Base-by-base conservation (phyloP, 2,113 vertebrate genomes). In the Ochotona curzoniae region DNA sequence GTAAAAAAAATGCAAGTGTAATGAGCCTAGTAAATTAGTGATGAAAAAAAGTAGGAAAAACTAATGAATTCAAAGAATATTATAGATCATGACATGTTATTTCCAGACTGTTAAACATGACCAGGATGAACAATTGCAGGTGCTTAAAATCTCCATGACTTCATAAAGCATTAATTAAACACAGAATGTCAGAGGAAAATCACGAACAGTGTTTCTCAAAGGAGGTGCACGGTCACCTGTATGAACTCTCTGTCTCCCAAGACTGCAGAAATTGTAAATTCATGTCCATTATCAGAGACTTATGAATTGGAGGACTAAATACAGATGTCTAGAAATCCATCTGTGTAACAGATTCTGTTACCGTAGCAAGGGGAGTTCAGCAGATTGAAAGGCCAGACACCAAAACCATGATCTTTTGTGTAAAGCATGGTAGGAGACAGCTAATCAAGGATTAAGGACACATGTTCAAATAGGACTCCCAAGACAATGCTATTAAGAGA, bases 161-260 rank as follows among this genome's bases (percentile, higher is more conserved):
- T 89, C 86, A 89, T 93, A 90, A 82, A 87, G 28, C 60, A 80
- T 91, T 97, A 96, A 97, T 96, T 96, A 97, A 96, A 95, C 32
- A 94, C 85, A 93, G 78, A 82, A 67, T 23, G 23, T 83, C 91
- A 79, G 79, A 96, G 95, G 63, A 93, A 95, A 97, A 87, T 60
- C 78, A 84, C 69, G 80, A 85, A 18, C 30, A 71, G 17, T 91
- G 38, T 82, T 89, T 94, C 81, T 84, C 38, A 63, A 73, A 87
- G n/a, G 8, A 38, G 47, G 23, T 78, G 3, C 20, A 15, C 69
- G 70, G 15, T 17, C 57, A 81, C 18, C 21, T 81, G 15, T 44
- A 57, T 63, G 23, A 32, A 67, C 32, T 4, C 6, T 20, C 5
- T 10, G 47, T 1, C 38, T 0, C 30, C 17, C 28, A 28, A 81